A percentile compares a stretch with the other conserved stretches of the same genome.
phyloP scores from a whole-genome alignment of 2,797 vertebrate genomes.

The Chiloscyllium punctatum region DNA sequence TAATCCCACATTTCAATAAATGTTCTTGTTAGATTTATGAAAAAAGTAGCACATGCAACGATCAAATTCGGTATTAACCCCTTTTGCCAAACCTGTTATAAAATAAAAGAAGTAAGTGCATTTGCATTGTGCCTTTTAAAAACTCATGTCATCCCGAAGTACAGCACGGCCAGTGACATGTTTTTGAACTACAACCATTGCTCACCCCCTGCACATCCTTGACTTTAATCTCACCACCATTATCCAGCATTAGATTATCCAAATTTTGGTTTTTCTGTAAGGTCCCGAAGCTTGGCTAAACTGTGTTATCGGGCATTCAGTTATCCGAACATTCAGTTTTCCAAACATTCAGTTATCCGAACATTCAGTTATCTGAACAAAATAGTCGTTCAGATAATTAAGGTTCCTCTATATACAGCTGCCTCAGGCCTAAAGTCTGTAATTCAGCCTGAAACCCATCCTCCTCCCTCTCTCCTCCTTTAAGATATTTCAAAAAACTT shows the following conservation, averaged over 20 bases:
- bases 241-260: no score
- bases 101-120: neutral
- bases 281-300: no score
- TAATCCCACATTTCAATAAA: conserved; percentile 2
- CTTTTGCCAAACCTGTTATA: neutral
- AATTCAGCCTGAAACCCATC: neutral
- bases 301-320: no score
- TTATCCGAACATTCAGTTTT: no score
- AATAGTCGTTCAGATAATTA: no score
- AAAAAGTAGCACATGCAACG: neutral
- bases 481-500: neutral
- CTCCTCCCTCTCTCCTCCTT: neutral
- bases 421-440: neutral
- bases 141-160: neutral
- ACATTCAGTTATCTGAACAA: no score
- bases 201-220: neutral
- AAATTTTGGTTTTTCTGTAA: no score
- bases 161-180: neutral
- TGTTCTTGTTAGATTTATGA: neutral
- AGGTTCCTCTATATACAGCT: no score
- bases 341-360: no score
- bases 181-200: neutral
- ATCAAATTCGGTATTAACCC: neutral
- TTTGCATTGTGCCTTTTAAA: neutral
- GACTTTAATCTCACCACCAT: neutral